Evolutionary conservation across 2,797 vertebrate genomes (phyloP), one percentile per base, ranked within the genome.

Genomic region (Ptychadena robeensis): DNA sequence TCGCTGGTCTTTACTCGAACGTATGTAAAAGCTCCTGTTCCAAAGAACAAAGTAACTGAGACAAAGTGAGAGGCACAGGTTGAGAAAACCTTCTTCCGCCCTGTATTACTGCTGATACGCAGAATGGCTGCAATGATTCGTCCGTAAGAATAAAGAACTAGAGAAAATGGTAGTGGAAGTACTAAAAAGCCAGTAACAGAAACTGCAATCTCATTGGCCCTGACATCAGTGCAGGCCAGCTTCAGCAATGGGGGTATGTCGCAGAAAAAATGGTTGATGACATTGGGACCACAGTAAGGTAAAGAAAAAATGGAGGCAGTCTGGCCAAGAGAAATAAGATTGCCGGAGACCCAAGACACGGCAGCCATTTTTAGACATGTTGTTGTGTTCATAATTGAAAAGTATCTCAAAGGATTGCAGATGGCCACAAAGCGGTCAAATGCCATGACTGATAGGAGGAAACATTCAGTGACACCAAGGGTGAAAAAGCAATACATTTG

Each of bases 401-500:
- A 85, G 48, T 85, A 85, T 80, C 83, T 80, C 32, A 85, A 70
- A 1, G 83, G 83, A 27, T 85, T 80, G 57, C 83, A 85, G 25
- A 85, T 85, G 48, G 83, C 83, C 38, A 80, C 83, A 85, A 75
- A 85, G 25, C 83, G 78, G 12, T 85, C 78, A 76, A 76, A 85
- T 25, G 83, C 83, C 83, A 85, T 85, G 28, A 76, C 83, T 71
- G 83, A n/a, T 7, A 85, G 40, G 48, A 85, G 72, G 40, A 85
- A 85, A 44, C 83, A 85, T 30, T 85, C 83, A 25, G 83, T 85
- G 38, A 81, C 83, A 40, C 83, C 83, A 65, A 75, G 66, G 18
- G 83, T 81, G 59, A 85, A 85, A 31, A 85, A 85, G 22, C 78
- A 85, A 63, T 76, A 85, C 83, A 85, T 80, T 72, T 85, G 83